Percentiles rank a stretch among this genome's conserved stretches.
phyloP scores from a whole-genome alignment of 2,797 vertebrate species.

The Gymnopithys bicolor region DNA sequence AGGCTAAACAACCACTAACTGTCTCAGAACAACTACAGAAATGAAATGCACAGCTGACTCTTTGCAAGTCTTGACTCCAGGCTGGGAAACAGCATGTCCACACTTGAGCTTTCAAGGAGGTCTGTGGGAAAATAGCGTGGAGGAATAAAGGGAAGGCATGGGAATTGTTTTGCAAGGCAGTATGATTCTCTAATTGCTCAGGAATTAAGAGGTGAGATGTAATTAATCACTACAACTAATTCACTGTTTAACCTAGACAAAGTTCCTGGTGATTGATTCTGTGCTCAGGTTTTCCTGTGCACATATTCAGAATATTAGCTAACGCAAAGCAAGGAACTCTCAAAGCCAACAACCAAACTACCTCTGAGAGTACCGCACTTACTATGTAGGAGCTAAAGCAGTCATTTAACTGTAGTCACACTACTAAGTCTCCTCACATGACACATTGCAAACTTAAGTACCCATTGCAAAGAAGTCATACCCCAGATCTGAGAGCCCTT shows the following conservation, averaged over 20 bases:
- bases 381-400: background rate
- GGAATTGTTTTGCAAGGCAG: background rate
- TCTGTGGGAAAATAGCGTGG: background rate
- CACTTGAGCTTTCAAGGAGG: background rate
- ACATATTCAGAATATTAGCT: background rate
- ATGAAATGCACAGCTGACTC: slow-evolving; percentile 37
- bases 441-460: background rate
- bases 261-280: background rate
- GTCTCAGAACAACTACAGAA: background rate
- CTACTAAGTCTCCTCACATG: background rate
- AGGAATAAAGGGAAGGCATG: background rate
- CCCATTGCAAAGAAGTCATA: background rate
- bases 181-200: background rate
- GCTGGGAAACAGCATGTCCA: slow-evolving; percentile 10
- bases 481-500: background rate
- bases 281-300: background rate
- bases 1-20: slow-evolving; percentile 13
- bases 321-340: background rate
- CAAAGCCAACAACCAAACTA: background rate
- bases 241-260: background rate
- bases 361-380: background rate
- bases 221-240: slow-evolving; percentile 3
- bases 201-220: background rate
- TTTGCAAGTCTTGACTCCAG: slow-evolving; percentile 6
- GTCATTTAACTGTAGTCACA: background rate